Base-by-base conservation (phyloP, 1,140 invertebrate species). In the Bombus superbus region DNA sequence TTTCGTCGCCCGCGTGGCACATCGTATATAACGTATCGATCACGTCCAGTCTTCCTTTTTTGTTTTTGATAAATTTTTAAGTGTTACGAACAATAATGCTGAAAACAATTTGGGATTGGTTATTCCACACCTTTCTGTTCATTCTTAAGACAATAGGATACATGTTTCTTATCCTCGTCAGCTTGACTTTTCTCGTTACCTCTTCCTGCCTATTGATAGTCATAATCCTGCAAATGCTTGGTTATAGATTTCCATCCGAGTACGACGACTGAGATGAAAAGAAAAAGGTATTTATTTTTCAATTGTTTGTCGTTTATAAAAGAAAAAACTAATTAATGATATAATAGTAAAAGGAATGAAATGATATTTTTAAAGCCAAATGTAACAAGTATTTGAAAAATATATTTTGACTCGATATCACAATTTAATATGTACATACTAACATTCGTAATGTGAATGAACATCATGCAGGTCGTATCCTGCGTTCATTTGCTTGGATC, bases 321-420 rank as follows among this genome's bases (percentile, higher is more conserved):
- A 28, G 66, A 79, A 11, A 18, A 62, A 38, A 10, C 9, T 64
- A 15, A 74, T 59, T 22, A 22, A 32, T 47, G 9, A 47, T 42
- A 62, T 47, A 42, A 38, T 42, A 40, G 28, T 32, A 42, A 44
- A n/a, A 53, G 53, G 47, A 62, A 62, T 35, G 18, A 83, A 79
- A 35, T 76, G 40, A 79, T 82, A 47, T 42, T 22, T 32, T 42
- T 74, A 66, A 59, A 80, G 74, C 66, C 72, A 71, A n/a, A 57
- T 85, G 38, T 81, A 86, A 82, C 85, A 86, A 72, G 69, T 75
- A 76, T 92, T 90, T 90, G 81, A 94, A 93, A 94, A 93, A 94
- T 93, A 94, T 92, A 92, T 92, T 92, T 89, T 91, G 79, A 89
- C 78, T 77, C 84, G 79, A 77, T 93, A 93, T 93, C 91, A 93